Evolutionary conservation across 1,140 invertebrate genomes (phyloP).

Genomic region (Tetragonula clypearis): DNA sequence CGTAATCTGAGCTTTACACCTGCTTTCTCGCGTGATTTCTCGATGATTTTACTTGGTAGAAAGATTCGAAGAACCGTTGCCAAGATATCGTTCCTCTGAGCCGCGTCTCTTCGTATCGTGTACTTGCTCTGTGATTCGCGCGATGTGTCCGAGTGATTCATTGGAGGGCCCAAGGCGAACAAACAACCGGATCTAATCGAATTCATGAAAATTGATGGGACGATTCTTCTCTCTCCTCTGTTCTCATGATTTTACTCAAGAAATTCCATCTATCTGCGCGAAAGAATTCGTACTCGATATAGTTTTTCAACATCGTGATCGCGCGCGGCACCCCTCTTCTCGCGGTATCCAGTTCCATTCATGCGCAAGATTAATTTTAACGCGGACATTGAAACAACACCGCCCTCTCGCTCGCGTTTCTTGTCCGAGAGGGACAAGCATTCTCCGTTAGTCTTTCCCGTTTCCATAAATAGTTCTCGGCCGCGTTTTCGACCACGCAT

Average conservation of each 20-base stretch:
- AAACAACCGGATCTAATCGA: constrained; percentile 17
- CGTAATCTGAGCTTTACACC: too few relatives aligned
- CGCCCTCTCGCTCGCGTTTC: too few relatives aligned
- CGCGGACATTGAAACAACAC: too few relatives aligned
- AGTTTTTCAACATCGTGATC: too few relatives aligned
- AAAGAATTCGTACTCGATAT: background rate
- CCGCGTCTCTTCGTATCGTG: background rate
- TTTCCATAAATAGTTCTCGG: constrained; percentile 61
- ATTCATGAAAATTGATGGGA: constrained; percentile 16
- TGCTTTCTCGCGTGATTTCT: too few relatives aligned
- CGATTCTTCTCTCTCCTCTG: background rate
- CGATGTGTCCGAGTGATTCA: background rate
- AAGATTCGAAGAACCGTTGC: background rate
- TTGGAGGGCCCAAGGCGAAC: background rate
- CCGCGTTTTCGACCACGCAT: constrained; percentile 24
- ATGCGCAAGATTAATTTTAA: background rate
- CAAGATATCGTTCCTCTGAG: background rate
- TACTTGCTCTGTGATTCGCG: background rate
- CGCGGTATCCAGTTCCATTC: too few relatives aligned
- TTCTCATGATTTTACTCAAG: background rate
- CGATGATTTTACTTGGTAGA: background rate
- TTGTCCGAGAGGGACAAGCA: constrained; percentile 29
- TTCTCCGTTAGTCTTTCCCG: constrained; percentile 35
- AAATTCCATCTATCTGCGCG: background rate
- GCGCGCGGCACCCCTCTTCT: too few relatives aligned